phyloP scores from a whole-genome alignment of 2,113 vertebrate species.

The Riparia riparia region DNA sequence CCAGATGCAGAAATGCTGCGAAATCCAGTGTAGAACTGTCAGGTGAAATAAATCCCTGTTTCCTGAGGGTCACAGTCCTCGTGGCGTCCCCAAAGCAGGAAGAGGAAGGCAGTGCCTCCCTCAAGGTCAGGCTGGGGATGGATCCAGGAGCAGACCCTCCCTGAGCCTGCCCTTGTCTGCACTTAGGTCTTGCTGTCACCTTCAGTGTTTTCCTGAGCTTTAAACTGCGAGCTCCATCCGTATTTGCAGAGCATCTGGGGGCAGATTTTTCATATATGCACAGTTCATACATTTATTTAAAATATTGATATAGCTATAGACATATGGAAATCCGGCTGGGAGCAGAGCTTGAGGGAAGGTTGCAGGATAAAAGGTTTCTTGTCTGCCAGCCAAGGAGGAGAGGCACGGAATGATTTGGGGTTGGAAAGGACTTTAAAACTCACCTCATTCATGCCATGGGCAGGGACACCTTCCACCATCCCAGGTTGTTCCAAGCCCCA shows the following conservation, averaged over 20 bases:
- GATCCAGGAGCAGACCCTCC: neutral
- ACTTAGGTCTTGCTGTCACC: fast-evolving
- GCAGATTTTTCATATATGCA: fast-evolving
- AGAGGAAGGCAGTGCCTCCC: neutral
- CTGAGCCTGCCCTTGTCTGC: fast-evolving
- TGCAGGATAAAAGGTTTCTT: neutral
- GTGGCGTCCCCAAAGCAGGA: fast-evolving
- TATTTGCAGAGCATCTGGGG: neutral
- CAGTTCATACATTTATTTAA: neutral
- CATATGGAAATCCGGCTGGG: fast-evolving
- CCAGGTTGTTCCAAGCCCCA: neutral
- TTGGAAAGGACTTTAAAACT: neutral
- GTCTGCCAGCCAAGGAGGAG: neutral
- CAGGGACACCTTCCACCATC: neutral
- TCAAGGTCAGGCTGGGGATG: neutral
- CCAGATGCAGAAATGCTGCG: neutral
- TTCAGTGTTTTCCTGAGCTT: neutral
- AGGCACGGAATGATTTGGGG: neutral
- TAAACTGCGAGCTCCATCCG: fast-evolving
- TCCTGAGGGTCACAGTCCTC: neutral
- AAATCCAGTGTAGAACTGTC: neutral
- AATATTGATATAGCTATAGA: neutral
- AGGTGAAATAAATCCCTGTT: neutral
- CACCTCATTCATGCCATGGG: neutral
- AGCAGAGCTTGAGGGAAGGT: neutral